Conservation (phyloP, 2,888 invertebrate species). For the Eulithis testata region DNA sequence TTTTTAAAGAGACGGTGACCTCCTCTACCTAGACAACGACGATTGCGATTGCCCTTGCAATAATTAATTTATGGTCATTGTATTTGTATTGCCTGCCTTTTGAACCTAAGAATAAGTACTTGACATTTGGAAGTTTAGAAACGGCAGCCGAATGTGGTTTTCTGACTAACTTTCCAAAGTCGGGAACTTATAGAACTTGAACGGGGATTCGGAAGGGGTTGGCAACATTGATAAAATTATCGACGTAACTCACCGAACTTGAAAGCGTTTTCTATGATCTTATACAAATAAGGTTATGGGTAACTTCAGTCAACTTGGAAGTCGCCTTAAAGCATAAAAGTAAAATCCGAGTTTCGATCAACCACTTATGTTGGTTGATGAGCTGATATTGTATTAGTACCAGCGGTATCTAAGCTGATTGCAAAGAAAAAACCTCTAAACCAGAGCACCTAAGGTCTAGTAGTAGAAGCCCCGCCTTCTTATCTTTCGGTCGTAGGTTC, state of each 20-base stretch:
- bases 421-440: too few species aligned
- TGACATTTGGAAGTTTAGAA: slow-evolving; percentile 14
- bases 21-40: not conserved
- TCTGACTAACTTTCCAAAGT: slow-evolving; percentile 7
- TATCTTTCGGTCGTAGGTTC: too few species aligned
- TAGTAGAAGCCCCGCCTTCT: too few species aligned
- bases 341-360: too few species aligned
- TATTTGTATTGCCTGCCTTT: not conserved
- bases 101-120: not conserved
- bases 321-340: too few species aligned
- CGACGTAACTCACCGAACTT: not conserved
- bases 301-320: not conserved
- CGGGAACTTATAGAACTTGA: not conserved
- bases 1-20: not conserved
- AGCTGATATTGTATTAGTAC: too few species aligned
- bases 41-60: too few species aligned
- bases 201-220: not conserved
- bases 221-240: slow-evolving; percentile 5
- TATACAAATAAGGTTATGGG: not conserved
- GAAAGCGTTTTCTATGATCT: slow-evolving; percentile 1
- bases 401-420: too few species aligned
- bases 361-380: too few species aligned
- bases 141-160: slow-evolving; percentile 8
- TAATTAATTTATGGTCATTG: too few species aligned
- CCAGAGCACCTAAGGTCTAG: too few species aligned